Evolutionary conservation across 1,140 invertebrate genomes (phyloP).

Genomic region (Fopius arisanus): DNA sequence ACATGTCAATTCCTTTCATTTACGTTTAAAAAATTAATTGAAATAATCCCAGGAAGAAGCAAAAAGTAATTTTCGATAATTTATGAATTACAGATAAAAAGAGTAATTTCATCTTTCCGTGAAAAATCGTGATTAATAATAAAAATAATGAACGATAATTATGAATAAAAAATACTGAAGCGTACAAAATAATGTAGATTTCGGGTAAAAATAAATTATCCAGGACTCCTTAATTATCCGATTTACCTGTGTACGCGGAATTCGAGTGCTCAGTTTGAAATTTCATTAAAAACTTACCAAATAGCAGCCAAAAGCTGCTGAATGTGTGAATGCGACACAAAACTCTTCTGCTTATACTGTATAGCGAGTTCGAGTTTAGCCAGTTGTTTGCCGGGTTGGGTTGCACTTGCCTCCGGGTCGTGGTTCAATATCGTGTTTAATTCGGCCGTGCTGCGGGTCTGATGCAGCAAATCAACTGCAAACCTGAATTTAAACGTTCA

Average conservation of each 20-base stretch:
- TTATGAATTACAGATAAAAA: too few relatives aligned
- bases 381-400: constrained; percentile 76
- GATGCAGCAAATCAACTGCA: constrained; percentile 87
- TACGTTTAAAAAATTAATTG: too few relatives aligned
- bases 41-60: too few relatives aligned
- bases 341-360: constrained; percentile 93
- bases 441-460: constrained; percentile 89
- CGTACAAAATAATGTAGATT: too few relatives aligned
- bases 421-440: constrained; percentile 91
- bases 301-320: constrained; percentile 90
- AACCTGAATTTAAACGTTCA: constrained; percentile 63
- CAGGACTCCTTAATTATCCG: too few relatives aligned
- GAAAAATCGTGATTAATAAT: too few relatives aligned
- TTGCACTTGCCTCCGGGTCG: constrained; percentile 74
- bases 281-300: constrained; percentile 66
- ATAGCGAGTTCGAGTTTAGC: constrained; percentile 87
- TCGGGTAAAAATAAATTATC: too few relatives aligned
- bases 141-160: too few relatives aligned
- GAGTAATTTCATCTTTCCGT: too few relatives aligned
- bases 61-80: too few relatives aligned
- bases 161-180: too few relatives aligned
- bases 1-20: too few relatives aligned
- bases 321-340: constrained; percentile 92
- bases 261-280: neutral
- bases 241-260: neutral